Conservation (phyloP, 1,140 invertebrate genomes). For the Glossosoma conforme region DNA sequence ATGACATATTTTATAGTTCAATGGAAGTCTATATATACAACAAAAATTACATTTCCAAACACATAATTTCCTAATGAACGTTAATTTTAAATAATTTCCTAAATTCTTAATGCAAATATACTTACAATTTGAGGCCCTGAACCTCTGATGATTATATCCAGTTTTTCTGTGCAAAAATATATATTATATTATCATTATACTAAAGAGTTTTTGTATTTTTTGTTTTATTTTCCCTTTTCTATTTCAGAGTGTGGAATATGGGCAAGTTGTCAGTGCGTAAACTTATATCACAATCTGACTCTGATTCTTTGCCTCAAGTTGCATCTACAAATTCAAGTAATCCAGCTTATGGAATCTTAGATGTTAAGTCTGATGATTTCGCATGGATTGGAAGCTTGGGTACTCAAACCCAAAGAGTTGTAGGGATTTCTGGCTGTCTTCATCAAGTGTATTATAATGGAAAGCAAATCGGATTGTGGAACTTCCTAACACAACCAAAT, state of each 20-base stretch:
- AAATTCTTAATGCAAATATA: too few species aligned
- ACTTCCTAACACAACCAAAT: constrained; percentile 61
- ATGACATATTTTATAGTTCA: too few species aligned
- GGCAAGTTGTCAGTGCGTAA: constrained; percentile 38
- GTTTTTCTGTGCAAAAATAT: too few species aligned
- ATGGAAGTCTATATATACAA: too few species aligned
- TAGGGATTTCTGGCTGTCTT: constrained; percentile 68
- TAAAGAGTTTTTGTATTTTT: background rate
- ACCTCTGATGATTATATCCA: too few species aligned
- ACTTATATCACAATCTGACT: constrained; percentile 12
- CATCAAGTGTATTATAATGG: constrained; percentile 74
- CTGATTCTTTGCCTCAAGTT: constrained; percentile 10
- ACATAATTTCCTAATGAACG: too few species aligned
- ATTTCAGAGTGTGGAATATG: constrained; percentile 39
- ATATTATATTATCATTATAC: background rate
- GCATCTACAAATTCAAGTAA: constrained; percentile 34
- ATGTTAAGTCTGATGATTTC: constrained; percentile 30
- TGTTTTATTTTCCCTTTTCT: background rate
- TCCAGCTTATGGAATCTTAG: constrained; percentile 32
- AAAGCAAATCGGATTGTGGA: constrained; percentile 79
- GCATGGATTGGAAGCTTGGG: constrained; percentile 33
- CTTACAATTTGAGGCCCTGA: too few species aligned
- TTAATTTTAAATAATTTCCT: too few species aligned
- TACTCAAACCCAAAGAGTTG: constrained; percentile 40
- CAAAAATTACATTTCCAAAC: too few species aligned